phyloP scores from a whole-genome alignment of 2,888 invertebrate genomes.

The Dyspetes luteomarginatus region DNA sequence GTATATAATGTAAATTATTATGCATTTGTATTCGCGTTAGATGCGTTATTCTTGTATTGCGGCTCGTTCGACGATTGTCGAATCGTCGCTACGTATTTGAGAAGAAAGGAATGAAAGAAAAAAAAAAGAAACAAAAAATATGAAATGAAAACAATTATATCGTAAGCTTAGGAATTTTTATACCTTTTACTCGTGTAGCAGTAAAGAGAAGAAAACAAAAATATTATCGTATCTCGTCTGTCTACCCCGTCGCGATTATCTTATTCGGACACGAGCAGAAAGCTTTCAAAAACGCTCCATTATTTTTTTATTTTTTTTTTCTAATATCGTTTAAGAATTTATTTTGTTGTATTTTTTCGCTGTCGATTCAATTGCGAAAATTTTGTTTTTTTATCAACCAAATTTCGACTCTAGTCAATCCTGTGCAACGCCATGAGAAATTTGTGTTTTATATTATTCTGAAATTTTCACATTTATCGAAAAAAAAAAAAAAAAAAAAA shows the following conservation, averaged over 20 bases:
- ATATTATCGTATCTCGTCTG: constrained; percentile 55
- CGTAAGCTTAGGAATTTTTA: constrained; percentile 65
- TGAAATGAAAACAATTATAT: constrained; percentile 61
- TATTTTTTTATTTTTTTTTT: neutral
- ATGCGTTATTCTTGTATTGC: constrained; percentile 69
- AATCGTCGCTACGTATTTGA: constrained; percentile 51
- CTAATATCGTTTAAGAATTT: neutral
- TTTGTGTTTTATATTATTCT: neutral
- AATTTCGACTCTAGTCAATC: constrained; percentile 64
- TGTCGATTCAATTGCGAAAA: constrained; percentile 26
- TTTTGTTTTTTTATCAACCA: constrained; percentile 36
- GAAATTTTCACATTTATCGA: neutral
- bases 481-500: too few species aligned
- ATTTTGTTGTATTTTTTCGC: constrained; percentile 6
- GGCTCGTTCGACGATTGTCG: constrained; percentile 25
- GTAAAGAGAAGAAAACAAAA: constrained; percentile 46
- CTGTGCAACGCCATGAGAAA: constrained; percentile 55
- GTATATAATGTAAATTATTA: constrained; percentile 82
- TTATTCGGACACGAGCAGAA: constrained; percentile 60
- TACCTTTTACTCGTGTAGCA: constrained; percentile 64
- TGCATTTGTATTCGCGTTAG: constrained; percentile 79
- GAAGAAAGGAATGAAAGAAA: constrained; percentile 39
- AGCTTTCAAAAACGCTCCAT: constrained; percentile 21
- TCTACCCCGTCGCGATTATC: constrained; percentile 57
- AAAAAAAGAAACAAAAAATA: constrained; percentile 41